phyloP scores from a whole-genome alignment of 2,888 invertebrate species.

The Troides oblongomaculatus region DNA sequence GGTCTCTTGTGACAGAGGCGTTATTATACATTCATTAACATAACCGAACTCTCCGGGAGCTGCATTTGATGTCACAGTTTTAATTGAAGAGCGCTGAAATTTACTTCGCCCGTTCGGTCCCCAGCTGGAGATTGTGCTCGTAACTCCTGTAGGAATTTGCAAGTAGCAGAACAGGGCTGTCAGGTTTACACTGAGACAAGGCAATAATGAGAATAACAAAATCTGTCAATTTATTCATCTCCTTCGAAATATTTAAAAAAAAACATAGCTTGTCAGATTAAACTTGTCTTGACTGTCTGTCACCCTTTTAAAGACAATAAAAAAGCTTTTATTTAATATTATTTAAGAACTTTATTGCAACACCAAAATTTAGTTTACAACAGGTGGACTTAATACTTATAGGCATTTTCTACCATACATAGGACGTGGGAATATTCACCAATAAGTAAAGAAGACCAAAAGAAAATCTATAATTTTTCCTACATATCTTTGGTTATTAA shows the following conservation, averaged over 20 bases:
- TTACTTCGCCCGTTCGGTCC: conserved; percentile 17
- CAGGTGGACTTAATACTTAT: too few relatives aligned
- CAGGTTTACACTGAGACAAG: neutral
- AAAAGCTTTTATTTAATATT: too few relatives aligned
- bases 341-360: too few relatives aligned
- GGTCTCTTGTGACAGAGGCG: neutral
- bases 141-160: conserved; percentile 26
- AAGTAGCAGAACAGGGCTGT: conserved; percentile 19
- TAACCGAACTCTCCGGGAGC: conserved; percentile 1
- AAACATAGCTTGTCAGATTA: neutral
- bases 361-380: too few relatives aligned
- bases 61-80: conserved; percentile 26
- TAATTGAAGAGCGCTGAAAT: conserved; percentile 26
- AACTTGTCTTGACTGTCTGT: neutral
- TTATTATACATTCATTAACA: conserved; percentile 12
- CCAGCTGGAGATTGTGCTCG: conserved; percentile 27
- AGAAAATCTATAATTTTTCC: too few relatives aligned
- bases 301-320: too few relatives aligned
- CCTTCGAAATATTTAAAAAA: neutral
- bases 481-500: too few relatives aligned
- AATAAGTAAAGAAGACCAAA: too few relatives aligned
- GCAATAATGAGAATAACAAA: too few relatives aligned
- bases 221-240: too few relatives aligned
- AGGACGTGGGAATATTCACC: too few relatives aligned
- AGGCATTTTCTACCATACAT: too few relatives aligned